Base-by-base conservation (phyloP, 2,888 invertebrate genomes). In the Eupithecia subumbrata region DNA sequence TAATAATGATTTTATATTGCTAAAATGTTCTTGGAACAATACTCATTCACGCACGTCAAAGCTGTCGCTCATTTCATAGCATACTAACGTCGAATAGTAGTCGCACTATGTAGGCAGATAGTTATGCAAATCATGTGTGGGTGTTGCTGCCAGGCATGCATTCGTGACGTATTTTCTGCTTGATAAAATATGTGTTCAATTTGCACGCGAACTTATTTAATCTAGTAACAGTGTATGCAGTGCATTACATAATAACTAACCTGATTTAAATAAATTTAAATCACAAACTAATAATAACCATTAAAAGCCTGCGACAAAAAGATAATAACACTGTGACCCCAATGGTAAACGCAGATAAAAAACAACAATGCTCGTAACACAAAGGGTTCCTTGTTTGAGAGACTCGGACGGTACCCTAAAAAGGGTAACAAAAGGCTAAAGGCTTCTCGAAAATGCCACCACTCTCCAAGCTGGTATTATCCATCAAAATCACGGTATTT, bases 401-500 rank as follows among this genome's bases (percentile, higher is more conserved):
- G 60, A 12, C 12, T 25, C 56, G 0, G 60, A 22, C 25, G 60
- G 25, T 25, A 60, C 5, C 12, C 25, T 25, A 60, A 40, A 68
- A 25, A 43, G 25, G 68, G 22, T 68, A 22, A 68, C 64, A 68
- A 68, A 68, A 68, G 43, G 22, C 68, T 25, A 45, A 68, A 68
- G 43, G 22, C 43, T 45, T 68, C 43, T 72, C 71, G 30, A 78
- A 73, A 72, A 66, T 73, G 72, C 78, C 67, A 67, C 43, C 79
- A 80, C 78, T 79, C 76, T 78, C 80, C 77, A 76, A 69, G 64
- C 77, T 74, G 80, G 79, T 82, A 84, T 82, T 82, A 83, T 79
- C 82, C 80, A 82, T 84, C 84, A 84, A 84, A 85, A 82, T 83
- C 81, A 82, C 83, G 73, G 83, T 72, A 78, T 82, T 83, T 84